Evolutionary conservation across 2,888 invertebrate genomes (phyloP), one percentile per base, ranked within the genome.

Genomic region (Xestobium rufovillosum): DNA sequence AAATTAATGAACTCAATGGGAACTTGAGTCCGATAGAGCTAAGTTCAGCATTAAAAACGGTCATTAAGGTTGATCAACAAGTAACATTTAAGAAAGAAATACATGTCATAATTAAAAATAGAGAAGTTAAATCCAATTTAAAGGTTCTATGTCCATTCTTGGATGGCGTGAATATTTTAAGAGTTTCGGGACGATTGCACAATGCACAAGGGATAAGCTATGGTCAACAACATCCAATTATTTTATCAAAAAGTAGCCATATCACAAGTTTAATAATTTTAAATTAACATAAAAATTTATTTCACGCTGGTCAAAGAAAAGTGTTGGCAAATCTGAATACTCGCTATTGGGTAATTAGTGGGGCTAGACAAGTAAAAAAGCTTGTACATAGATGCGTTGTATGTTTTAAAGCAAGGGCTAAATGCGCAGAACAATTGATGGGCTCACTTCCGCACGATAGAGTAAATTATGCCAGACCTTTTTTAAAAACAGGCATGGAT

Each of bases 401-500:
- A 23, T 23, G 23, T 23, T 23, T 23, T 23, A 23, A 23, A 23
- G 23, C 23, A 8, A 23, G n/a, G n/a, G 8, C 23, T 23, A 23
- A 23, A 23, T 8, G n/a, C n/a, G 8, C n/a, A 8, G n/a, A n/a
- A 8, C 8, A 23, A 23, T 8, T 23, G 8, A 23, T 23, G 23
- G 23, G 23, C n/a, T 8, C 8, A 8, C n/a, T 23, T 8, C 23
- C 23, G 8, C 8, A 23, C 8, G 23, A 23, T 8, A 23, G 23
- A 23, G 23, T 23, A 23, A 23, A 8, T 23, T 8, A 8, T 8
- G 23, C 23, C n/a, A 8, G 8, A 8, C 23, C 23, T 8, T 23
- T 23, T 23, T 23, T 8, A n/a, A 23, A 23, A 8, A 23, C 23
- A n/a, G 23, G 23, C n/a, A n/a, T 23, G 8, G 23, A 23, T n/a